phyloP scores from a whole-genome alignment of 2,113 vertebrate genomes.

The Misgurnus mizolepis region DNA sequence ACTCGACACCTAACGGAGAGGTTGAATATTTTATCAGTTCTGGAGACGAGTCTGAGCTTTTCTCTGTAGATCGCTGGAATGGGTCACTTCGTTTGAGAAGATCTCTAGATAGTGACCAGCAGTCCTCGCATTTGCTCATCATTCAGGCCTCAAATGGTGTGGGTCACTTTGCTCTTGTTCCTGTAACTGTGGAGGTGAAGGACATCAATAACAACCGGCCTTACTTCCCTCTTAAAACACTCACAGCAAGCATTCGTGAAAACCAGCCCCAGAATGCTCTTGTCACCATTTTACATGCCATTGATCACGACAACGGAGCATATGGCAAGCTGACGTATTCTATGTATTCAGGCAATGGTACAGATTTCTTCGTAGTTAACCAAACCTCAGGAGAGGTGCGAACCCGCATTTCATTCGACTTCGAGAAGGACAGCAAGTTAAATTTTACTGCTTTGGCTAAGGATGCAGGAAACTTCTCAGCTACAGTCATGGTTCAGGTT shows the following conservation, averaged over 20 bases:
- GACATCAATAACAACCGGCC: conserved; percentile 92
- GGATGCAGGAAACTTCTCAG: conserved; percentile 88
- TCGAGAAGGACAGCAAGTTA: conserved; percentile 86
- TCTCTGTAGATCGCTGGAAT: conserved; percentile 83
- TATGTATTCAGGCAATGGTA: conserved; percentile 66
- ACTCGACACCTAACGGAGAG: conserved; percentile 80
- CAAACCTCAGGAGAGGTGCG: conserved; percentile 84
- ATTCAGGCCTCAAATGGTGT: conserved; percentile 83
- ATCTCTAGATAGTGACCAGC: conserved; percentile 83
- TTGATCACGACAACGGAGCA: conserved; percentile 83
- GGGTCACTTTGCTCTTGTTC: conserved; percentile 82
- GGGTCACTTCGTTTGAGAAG: conserved; percentile 81
- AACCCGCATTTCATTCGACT: conserved; percentile 86
- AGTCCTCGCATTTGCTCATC: conserved; percentile 79
- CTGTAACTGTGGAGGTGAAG: conserved; percentile 87
- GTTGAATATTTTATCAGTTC: conserved; percentile 89
- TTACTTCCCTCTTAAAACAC: conserved; percentile 83
- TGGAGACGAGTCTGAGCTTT: conserved; percentile 83
- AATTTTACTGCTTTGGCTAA: conserved; percentile 84
- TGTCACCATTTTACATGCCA: conserved; percentile 85
- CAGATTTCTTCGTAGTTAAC: conserved; percentile 81
- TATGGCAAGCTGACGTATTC: conserved; percentile 86
- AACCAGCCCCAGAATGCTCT: conserved; percentile 88
- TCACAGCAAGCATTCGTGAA: conserved; percentile 89
- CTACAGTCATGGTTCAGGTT: conserved; percentile 89